Percentiles rank a stretch among this genome's conserved stretches.
These are phyloP conservation scores for Hirtodrosophila histrioides DNA, from an alignment of 2,888 invertebrate species.

Conservation along the genomic window DNA sequence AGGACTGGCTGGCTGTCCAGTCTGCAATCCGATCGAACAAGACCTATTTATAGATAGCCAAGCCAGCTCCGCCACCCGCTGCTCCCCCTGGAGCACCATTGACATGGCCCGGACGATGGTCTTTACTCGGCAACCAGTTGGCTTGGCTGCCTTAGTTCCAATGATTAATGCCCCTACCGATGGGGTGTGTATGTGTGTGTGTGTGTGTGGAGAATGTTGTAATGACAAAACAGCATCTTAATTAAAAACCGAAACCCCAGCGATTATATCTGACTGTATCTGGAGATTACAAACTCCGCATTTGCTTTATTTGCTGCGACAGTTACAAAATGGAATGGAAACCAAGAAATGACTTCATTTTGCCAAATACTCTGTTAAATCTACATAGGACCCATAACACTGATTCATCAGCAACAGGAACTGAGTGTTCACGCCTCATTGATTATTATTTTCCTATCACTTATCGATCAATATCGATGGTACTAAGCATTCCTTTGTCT, in stretches of 20 bases:
- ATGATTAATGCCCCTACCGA: conserved; percentile 38
- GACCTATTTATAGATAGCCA: conserved; percentile 63
- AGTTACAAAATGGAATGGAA: background rate
- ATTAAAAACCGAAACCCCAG: conserved; percentile 39
- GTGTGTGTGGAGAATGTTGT: conserved; percentile 18
- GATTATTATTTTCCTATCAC: conserved; percentile 1
- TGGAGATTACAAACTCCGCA: no score
- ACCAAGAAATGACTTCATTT: background rate
- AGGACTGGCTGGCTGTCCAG: background rate
- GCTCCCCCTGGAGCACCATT: conserved; percentile 1
- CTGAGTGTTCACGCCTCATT: no score
- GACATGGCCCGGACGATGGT: background rate
- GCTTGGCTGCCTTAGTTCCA: conserved; percentile 19
- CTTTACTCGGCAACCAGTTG: conserved; percentile 9
- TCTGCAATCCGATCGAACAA: conserved; percentile 30
- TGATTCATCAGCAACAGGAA: conserved; percentile 15
- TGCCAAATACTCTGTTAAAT: no score
- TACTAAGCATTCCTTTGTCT: background rate
- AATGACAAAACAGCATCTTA: conserved; percentile 53
- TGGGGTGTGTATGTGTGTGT: conserved; percentile 11
- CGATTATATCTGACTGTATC: conserved; percentile 41
- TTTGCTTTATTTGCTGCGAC: no score
- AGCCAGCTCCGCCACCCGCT: conserved; percentile 10
- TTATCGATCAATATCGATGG: conserved; percentile 15
- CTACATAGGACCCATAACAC: background rate